Evolutionary conservation across 2,888 invertebrate species (phyloP), one percentile per base, ranked within the genome.

Genomic region (Carcina quercana): DNA sequence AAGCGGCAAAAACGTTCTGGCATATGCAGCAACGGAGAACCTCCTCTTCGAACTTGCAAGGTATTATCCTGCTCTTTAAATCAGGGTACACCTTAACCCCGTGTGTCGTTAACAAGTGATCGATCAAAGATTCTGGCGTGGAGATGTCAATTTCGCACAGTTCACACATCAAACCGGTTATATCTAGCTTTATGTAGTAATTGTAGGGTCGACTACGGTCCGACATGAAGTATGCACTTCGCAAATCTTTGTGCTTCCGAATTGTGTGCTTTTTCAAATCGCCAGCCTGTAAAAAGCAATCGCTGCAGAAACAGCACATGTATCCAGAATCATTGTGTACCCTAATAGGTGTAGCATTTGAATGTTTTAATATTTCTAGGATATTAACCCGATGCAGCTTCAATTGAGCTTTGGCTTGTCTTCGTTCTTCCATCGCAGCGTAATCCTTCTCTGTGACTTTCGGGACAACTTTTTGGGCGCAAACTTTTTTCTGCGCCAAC

Each of bases 11-110:
- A 0, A 39, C 25, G 2, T 40, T 37, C 0, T 30, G 28, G 25
- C 62, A 60, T 2, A 47, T 25, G 3, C 39, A 40, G 28, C 62
- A 62, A 12, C 36, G 21, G 0, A 56, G 12, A 4, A 35, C 25
- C 10, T 58, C 55, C 1, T 15, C 36, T 2, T 52, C 49, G 25
- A 71, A 64, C 32, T 55, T 55, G 24, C 70, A 59, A 0, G 71
- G 65, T 0, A 71, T 30, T 2, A 71, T 59, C 17, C 60, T 60
- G 7, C 45, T 58, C n/a, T 49, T 51, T 3, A 62, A 39, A 1
- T 59, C 55, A 0, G 33, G 45, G 10, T 48, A 37, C 2, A 68
- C 30, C 1, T 35, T 43, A 31, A 55, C 57, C 0, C 37, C 34
- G 33, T 59, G 59, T 0, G 29, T 33, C 0, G 25, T 33, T 1